phyloP scores from a whole-genome alignment of 2,888 invertebrate species.

The Drosophila nr. fundita region DNA sequence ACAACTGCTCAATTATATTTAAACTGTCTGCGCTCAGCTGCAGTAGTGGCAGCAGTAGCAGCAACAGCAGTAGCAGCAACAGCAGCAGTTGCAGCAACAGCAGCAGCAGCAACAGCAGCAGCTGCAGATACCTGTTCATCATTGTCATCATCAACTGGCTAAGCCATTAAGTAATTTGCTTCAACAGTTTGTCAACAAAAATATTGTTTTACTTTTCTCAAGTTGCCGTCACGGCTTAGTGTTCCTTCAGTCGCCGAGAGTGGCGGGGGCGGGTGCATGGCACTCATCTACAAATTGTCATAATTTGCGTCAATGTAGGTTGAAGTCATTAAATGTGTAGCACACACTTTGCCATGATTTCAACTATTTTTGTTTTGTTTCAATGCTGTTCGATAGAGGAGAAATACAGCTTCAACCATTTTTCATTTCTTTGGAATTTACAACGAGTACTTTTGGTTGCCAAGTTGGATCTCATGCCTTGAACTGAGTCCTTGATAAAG shows the following conservation, averaged over 20 bases:
- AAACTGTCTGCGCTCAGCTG: constrained; percentile 18
- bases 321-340: constrained; percentile 74
- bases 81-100: background rate
- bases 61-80: background rate
- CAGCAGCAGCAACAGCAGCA: background rate
- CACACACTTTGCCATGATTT: constrained; percentile 62
- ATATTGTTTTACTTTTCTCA: constrained; percentile 39
- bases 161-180: constrained; percentile 70
- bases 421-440: background rate
- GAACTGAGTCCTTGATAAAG: constrained; percentile 40
- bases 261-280: constrained; percentile 16
- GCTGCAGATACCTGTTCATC: constrained; percentile 38
- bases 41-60: constrained; percentile 13
- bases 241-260: constrained; percentile 28
- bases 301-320: constrained; percentile 69
- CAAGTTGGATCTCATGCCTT: constrained; percentile 18
- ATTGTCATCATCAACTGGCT: constrained; percentile 60
- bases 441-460: background rate
- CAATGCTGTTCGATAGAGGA: constrained; percentile 40
- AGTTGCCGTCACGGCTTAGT: constrained; percentile 38
- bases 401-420: constrained; percentile 19
- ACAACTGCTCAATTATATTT: constrained; percentile 5
- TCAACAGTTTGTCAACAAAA: constrained; percentile 69
- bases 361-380: constrained; percentile 28
- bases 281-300: constrained; percentile 69